Percentiles rank a stretch among this genome's conserved stretches.
phyloP scores from a whole-genome alignment of 2,797 vertebrate genomes.

The Setipinna tenuifilis region DNA sequence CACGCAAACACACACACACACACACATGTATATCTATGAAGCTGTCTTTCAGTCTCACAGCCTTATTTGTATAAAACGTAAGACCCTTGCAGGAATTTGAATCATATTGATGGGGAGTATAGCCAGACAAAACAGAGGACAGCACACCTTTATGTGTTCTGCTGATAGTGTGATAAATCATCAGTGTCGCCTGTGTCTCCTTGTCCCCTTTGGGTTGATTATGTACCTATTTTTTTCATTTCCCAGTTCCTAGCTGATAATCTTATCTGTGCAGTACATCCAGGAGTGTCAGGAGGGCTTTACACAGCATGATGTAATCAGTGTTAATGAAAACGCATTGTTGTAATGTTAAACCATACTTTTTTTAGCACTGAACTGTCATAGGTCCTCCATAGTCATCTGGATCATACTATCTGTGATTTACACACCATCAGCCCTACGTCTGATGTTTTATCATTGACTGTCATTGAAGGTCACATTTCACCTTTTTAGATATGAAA shows the following conservation, averaged over 20 bases:
- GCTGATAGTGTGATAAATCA: conserved; percentile 11
- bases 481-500: neutral
- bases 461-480: neutral
- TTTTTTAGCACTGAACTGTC: neutral
- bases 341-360: conserved; percentile 3
- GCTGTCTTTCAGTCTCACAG: neutral
- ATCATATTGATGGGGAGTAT: neutral
- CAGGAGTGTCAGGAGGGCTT: conserved; percentile 51
- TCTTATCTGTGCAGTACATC: conserved; percentile 51
- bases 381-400: neutral
- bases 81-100: neutral
- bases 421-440: neutral
- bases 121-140: neutral
- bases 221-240: conserved; percentile 30
- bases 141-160: neutral
- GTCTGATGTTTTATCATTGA: neutral
- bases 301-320: conserved; percentile 66
- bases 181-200: neutral
- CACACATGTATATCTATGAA: neutral
- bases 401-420: neutral
- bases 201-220: neutral
- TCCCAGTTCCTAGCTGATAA: conserved; percentile 47
- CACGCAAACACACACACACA: neutral
- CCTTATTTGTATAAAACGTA: neutral
- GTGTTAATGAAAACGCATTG: conserved; percentile 52